Evolutionary conservation across 1,140 invertebrate genomes (phyloP).

Genomic region (Helicorthomorpha holstii): DNA sequence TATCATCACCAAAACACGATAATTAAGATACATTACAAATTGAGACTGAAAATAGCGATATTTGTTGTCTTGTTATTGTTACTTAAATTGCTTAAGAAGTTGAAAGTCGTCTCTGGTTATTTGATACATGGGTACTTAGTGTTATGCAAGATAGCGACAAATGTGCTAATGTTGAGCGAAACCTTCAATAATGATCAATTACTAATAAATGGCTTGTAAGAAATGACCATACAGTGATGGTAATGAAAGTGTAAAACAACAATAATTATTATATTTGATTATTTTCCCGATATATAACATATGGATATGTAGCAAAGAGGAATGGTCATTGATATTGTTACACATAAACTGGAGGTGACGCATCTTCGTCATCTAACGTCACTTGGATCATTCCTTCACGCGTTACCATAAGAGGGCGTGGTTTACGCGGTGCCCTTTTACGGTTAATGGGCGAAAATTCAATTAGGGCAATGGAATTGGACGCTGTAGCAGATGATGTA

Average conservation of each 20-base stretch:
- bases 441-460: neutral
- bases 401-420: neutral
- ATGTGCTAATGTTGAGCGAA: too few species aligned
- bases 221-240: neutral
- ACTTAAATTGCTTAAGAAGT: too few species aligned
- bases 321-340: neutral
- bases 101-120: too few species aligned
- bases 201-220: neutral
- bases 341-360: neutral
- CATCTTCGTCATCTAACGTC: neutral
- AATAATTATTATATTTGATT: neutral
- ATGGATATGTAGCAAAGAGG: neutral
- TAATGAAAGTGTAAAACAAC: neutral
- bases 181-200: too few species aligned
- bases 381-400: neutral
- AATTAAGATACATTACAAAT: too few species aligned
- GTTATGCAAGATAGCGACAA: too few species aligned
- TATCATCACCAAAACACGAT: too few species aligned
- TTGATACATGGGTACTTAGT: too few species aligned
- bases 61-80: too few species aligned
- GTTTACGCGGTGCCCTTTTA: neutral
- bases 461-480: neutral
- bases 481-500: neutral
- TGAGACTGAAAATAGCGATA: too few species aligned
- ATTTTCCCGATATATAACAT: neutral